A percentile compares a stretch with the other conserved stretches of the same genome.
These are phyloP conservation scores for Lithophane semibrunnea DNA, from an alignment of 2,888 invertebrate species.

Conservation along the genomic window DNA sequence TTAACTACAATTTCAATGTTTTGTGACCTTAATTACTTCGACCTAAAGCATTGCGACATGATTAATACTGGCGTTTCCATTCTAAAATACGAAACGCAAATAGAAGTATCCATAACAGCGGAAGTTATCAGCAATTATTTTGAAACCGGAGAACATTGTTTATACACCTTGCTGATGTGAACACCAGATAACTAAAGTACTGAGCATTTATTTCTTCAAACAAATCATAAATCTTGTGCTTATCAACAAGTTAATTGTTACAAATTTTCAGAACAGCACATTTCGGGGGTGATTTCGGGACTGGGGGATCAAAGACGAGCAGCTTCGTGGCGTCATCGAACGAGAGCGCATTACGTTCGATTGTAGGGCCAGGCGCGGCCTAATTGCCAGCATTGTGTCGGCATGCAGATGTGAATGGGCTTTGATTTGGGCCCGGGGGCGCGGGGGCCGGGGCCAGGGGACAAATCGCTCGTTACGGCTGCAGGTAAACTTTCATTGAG, in stretches of 20 bases:
- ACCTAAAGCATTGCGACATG: slow-evolving; percentile 30
- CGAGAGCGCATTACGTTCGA: slow-evolving; percentile 89
- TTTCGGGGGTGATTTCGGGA: slow-evolving; percentile 49
- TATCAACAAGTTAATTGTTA: slow-evolving; percentile 48
- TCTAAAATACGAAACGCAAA: slow-evolving; percentile 47
- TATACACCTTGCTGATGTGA: slow-evolving; percentile 45
- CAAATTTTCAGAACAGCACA: slow-evolving; percentile 44
- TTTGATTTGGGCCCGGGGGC: slow-evolving; percentile 89
- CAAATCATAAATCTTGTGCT: slow-evolving; percentile 17
- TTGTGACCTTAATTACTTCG: slow-evolving; percentile 57
- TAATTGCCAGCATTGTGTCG: slow-evolving; percentile 91
- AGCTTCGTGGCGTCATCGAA: slow-evolving; percentile 82
- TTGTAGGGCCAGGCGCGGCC: slow-evolving; percentile 88
- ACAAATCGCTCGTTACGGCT: slow-evolving; percentile 91
- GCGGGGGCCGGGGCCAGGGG: slow-evolving; percentile 86
- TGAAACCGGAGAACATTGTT: slow-evolving; percentile 61
- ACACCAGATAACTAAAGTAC: slow-evolving; percentile 42
- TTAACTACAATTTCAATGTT: slow-evolving; percentile 48
- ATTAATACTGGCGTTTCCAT: slow-evolving; percentile 45
- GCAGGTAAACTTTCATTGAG: slow-evolving; percentile 91
- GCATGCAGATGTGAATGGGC: slow-evolving; percentile 91
- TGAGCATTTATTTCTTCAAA: slow-evolving; percentile 42
- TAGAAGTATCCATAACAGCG: slow-evolving; percentile 50
- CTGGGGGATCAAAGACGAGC: slow-evolving; percentile 66
- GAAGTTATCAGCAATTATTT: slow-evolving; percentile 61